Evolutionary conservation across 2,888 invertebrate species (phyloP).

Genomic region (Eupeodes luniger): DNA sequence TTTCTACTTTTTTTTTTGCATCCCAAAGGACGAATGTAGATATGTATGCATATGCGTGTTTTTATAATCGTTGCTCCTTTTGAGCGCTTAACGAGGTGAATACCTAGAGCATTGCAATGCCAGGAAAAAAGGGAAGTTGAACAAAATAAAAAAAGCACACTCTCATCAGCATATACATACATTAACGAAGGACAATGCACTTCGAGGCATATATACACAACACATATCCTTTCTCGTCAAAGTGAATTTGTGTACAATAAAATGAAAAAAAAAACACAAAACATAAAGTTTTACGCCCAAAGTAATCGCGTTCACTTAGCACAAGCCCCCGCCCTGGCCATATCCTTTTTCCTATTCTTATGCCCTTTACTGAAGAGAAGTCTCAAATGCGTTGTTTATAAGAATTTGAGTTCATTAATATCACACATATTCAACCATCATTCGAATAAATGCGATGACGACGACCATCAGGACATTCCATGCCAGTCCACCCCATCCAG

Average conservation of each 20-base stretch:
- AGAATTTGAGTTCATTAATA: slow-evolving; percentile 61
- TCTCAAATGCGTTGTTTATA: slow-evolving; percentile 50
- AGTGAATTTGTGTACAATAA: slow-evolving; percentile 38
- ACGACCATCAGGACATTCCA: neutral
- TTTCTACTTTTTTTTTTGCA: neutral
- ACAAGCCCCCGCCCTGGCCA: slow-evolving; percentile 27
- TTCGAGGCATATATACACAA: slow-evolving; percentile 19
- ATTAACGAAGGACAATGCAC: slow-evolving; percentile 64
- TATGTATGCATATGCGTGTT: slow-evolving; percentile 4
- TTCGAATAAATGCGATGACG: neutral
- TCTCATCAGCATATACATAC: slow-evolving; percentile 26
- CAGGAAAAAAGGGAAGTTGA: slow-evolving; percentile 24
- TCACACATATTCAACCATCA: slow-evolving; percentile 11
- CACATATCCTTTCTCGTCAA: slow-evolving; percentile 50
- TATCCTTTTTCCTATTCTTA: neutral
- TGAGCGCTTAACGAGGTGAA: slow-evolving; percentile 74
- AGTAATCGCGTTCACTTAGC: slow-evolving; percentile 69
- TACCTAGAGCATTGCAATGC: slow-evolving; percentile 32
- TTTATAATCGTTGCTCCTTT: slow-evolving; percentile 69
- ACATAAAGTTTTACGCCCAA: slow-evolving; percentile 48
- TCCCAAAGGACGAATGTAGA: slow-evolving; percentile 32
- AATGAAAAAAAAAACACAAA: neutral
- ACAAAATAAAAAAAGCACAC: slow-evolving; percentile 15
- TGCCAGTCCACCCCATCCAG: neutral
- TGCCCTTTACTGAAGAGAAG: slow-evolving; percentile 10